These are phyloP conservation scores for Trematomus loennbergii DNA, from an alignment of 2,113 vertebrate species.

Conservation along the genomic window DNA sequence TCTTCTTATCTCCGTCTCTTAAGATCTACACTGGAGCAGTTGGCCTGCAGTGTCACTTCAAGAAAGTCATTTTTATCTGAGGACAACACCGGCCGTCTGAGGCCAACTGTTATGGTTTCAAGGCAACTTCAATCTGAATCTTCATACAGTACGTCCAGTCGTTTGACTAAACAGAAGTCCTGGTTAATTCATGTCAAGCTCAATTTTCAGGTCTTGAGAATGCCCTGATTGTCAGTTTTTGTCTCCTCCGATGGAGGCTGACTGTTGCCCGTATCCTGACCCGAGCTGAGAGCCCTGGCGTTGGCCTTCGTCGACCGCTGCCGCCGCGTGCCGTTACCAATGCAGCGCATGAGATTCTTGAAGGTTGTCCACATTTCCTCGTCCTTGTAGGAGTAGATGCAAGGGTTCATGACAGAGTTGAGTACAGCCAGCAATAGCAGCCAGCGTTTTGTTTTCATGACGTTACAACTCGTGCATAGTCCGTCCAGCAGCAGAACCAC, in stretches of 20 bases:
- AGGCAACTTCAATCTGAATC: slow-evolving; percentile 25
- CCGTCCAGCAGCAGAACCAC: slow-evolving; percentile 93
- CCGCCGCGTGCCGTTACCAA: slow-evolving; percentile 84
- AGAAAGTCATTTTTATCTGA: slow-evolving; percentile 9
- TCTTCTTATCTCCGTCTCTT: slow-evolving; percentile 5
- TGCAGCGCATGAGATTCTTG: slow-evolving; percentile 91
- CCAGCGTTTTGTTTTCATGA: slow-evolving; percentile 91
- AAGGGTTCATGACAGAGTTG: slow-evolving; percentile 97
- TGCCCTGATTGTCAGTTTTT: slow-evolving; percentile 61
- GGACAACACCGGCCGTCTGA: neutral
- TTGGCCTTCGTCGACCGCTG: slow-evolving; percentile 87
- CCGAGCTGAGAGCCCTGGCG: slow-evolving; percentile 84
- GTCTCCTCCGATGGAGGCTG: slow-evolving; percentile 76
- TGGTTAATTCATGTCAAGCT: neutral
- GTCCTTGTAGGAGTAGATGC: slow-evolving; percentile 99
- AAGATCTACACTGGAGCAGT: neutral
- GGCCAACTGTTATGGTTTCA: slow-evolving; percentile 20
- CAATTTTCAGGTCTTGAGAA: slow-evolving; percentile 65
- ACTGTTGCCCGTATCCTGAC: slow-evolving; percentile 79
- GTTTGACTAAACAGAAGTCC: slow-evolving; percentile 5
- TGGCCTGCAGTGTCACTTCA: slow-evolving; percentile 11
- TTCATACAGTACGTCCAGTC: neutral
- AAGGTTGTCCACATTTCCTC: slow-evolving; percentile 97
- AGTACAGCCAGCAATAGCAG: slow-evolving; percentile 93
- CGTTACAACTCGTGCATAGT: slow-evolving; percentile 86